Evolutionary conservation across 2,113 vertebrate genomes (phyloP), one percentile per base, ranked within the genome.

Genomic region (Calyptommatus sinebrachiatus): DNA sequence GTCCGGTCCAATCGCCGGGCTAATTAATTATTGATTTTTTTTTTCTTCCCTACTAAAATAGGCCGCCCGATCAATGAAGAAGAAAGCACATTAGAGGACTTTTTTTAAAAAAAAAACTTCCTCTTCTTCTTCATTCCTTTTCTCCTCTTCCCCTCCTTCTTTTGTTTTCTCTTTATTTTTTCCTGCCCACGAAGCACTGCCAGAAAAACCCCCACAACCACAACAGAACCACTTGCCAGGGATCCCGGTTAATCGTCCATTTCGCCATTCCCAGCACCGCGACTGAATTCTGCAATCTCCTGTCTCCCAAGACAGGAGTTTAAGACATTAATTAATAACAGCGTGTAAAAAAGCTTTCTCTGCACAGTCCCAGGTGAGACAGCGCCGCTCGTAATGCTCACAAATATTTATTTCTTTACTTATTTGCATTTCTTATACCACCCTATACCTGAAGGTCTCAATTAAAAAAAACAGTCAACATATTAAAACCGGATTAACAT

Each of bases 1-100:
- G 41, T 48, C 35, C 46, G 3, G n/a, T 10, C 76, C 65, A 35
- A 26, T 68, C 76, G 4, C 41, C 2, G 22, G 22, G 70, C 81
- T 83, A 78, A 83, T 83, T 83, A 83, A 73, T 73, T 78, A 83
- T 78, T 48, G 81, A 78, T 83, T 21, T 61, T 35, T 68, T 73
- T n/a, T 41, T 41, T 41, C 35, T 41, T 41, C 35, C 71, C 35
- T 0, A 50, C 81, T 69, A 73, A 78, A 83, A 73, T 69, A 69
- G 35, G 31, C 21, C 1, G 31, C 4, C 53, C 1, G 22, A 69
- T 83, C 76, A 11, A 83, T 83, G 21, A 61, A 73, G 65, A 78
- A 61, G 63, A 61, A n/a, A 24, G 81, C 71, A 83, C 78, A 83
- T 74, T n/a, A 73, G 50, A 45, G 50, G 12, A 41, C 66, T 26